Percentiles rank a stretch among this genome's conserved stretches.
Evolutionary conservation across 1,140 invertebrate species (phyloP).

Genomic region (Drosophila nigrodunni): DNA sequence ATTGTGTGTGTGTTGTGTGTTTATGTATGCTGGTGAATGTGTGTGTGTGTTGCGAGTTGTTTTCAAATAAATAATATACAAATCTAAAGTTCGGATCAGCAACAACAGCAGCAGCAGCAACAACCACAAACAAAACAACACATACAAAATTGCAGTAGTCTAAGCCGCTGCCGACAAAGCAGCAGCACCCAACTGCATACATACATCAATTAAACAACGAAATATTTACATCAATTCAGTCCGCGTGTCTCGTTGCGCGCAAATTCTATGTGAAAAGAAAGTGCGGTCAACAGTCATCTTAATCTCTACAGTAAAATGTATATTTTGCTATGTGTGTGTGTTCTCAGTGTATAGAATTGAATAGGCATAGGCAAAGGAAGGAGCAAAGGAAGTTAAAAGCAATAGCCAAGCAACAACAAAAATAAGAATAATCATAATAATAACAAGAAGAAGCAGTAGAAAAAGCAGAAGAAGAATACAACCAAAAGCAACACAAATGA

Average conservation of each 20-base stretch:
- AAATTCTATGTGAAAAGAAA: slow-evolving; percentile 64
- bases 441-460: slow-evolving; percentile 7
- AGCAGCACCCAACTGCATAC: slow-evolving; percentile 18
- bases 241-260: slow-evolving; percentile 46
- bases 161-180: slow-evolving; percentile 18
- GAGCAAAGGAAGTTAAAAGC: slow-evolving; percentile 45
- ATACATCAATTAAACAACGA: slow-evolving; percentile 31
- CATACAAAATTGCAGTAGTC: slow-evolving; percentile 48
- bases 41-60: slow-evolving; percentile 56
- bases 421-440: slow-evolving; percentile 36
- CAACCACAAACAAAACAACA: slow-evolving; percentile 58
- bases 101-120: slow-evolving; percentile 15
- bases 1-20: slow-evolving; percentile 43
- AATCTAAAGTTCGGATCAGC: slow-evolving; percentile 37
- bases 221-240: slow-evolving; percentile 35
- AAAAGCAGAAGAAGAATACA: slow-evolving; percentile 9
- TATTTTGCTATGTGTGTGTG: slow-evolving; percentile 55
- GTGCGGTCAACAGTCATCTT: slow-evolving; percentile 56
- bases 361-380: slow-evolving; percentile 57
- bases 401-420: slow-evolving; percentile 38
- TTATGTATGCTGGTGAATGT: slow-evolving; percentile 45
- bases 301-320: slow-evolving; percentile 53
- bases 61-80: slow-evolving; percentile 59
- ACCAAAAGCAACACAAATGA: slow-evolving; percentile 62
- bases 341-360: slow-evolving; percentile 71